Evolutionary conservation across 2,797 vertebrate genomes (phyloP), one percentile per base, ranked within the genome.

Genomic region (Rhinichthys osculus): DNA sequence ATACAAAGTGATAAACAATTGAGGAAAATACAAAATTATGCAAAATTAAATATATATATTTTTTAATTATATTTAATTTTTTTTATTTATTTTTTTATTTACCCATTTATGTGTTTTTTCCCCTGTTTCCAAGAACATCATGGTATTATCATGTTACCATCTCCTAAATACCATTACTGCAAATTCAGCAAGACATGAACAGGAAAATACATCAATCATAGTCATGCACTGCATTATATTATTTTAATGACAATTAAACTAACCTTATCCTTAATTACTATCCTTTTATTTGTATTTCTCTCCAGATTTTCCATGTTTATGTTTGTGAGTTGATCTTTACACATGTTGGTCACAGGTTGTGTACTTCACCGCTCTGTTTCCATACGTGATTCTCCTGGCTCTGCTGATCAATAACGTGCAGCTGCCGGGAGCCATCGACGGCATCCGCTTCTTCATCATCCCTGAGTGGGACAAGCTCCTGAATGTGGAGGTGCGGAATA

Each of bases 331-430:
- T 38, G 19, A 16, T 76, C 5, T 57, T 7, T 71, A 3, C 40
- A 14, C 87, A 21, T 19, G 23, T 35, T 14, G 0, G 3, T 62
- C 30, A 62, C 69, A 95, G 94, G 94, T 96, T 88, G 95, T 96
- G 66, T 96, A 96, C 85, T 93, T 96, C 88, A 96, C 95, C 0
- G 95, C 94, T 62, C 91, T 96, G 71, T 95, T 96, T 88, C 95
- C 95, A 0, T 96, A 96, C 14, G 87, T 95, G 7, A 93, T 95
- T 79, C 92, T 96, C 67, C 87, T 96, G 59, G 93, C 95, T 5
- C 88, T 96, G 83, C 92, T 96, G 88, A 92, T 96, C 88, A 96
- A 96, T 87, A 96, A 96, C 14, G 89, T 79, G 17, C 95, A 94
- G 90, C 95, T 96, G 50, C 95, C 95, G 1, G 95, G 95, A 62